Base-by-base conservation (phyloP, 2,113 vertebrate species). In the Grantiella picta region DNA sequence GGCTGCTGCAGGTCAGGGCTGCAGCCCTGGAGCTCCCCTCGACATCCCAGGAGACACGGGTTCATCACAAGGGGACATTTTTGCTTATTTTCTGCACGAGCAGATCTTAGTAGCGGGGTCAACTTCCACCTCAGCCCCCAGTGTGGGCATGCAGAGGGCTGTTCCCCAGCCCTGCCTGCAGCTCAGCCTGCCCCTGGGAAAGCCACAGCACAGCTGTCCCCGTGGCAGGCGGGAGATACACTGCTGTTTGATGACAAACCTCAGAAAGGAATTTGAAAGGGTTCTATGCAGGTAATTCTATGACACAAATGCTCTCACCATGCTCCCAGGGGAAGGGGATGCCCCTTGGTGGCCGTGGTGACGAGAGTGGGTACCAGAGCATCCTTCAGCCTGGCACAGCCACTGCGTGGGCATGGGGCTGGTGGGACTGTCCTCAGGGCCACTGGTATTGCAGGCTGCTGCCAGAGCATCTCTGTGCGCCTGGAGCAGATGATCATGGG, bases 401-500 rank as follows among this genome's bases (percentile, higher is more conserved):
- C 61, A 49, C 25, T 2, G 5, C 17, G 17, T 20, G 18, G 31
- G 15, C 47, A 15, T 2, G 10, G 52, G 47, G 25, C 82, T 70
- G 47, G 29, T 38, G 52, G 49, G 33, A 54, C 44, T 65, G 45
- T 53, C 22, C 40, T 44, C 15, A 5, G n/a, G 61, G 45, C 35
- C 53, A 44, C 24, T 0, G 2, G 35, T 23, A 11, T 7, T 57
- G 50, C 50, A 52, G 40, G 38, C 38, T 89, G 47, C 2, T 4
- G 36, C 10, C 56, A 66, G 27, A 86, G 35, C 28, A 63, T 35
- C 1, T 8, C 31, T 6, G 10, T 19, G 40, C 12, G 44, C 29
- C 29, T 0, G 3, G 38, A 52, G 28, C 0, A 3, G 54, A 73
- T 54, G 40, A 63, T 54, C 54, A 64, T 0, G 0, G 28, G 17